Conservation (phyloP, 2,888 invertebrate genomes). For the Lepidocyrtoides sp. region DNA sequence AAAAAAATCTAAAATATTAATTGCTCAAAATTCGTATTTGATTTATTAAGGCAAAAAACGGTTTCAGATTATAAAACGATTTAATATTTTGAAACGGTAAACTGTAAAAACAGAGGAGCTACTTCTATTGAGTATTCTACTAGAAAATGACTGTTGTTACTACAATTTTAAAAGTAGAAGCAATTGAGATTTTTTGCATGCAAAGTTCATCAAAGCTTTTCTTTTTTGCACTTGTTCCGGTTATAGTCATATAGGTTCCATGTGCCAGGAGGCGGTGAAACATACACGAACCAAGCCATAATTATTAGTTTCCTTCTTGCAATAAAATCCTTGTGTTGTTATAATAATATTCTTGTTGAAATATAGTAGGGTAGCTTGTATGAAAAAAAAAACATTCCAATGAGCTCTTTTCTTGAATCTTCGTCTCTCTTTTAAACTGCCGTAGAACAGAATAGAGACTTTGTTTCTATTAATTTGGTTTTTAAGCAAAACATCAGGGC, state of each 20-base stretch:
- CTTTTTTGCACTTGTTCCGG: constrained; percentile 18
- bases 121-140: too few species aligned
- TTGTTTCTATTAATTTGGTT: constrained; percentile 58
- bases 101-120: background rate
- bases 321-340: constrained; percentile 10
- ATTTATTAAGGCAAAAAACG: constrained; percentile 12
- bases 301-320: constrained; percentile 32
- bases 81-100: background rate
- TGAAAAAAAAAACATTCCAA: background rate
- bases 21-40: constrained; percentile 13
- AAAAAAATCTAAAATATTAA: background rate
- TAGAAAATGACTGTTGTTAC: too few species aligned
- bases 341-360: background rate
- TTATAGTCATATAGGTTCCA: constrained; percentile 39
- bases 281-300: background rate
- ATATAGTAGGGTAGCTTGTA: background rate
- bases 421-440: background rate
- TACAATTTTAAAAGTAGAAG: background rate
- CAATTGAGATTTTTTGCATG: background rate
- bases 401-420: background rate
- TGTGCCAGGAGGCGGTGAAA: constrained; percentile 7
- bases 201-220: background rate
- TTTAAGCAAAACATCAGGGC: constrained; percentile 50
- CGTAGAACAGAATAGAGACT: constrained; percentile 29
- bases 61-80: background rate